Percentiles rank a stretch among this genome's conserved stretches.
phyloP scores from a whole-genome alignment of 2,888 invertebrate species.

The Trichacis sp. region DNA sequence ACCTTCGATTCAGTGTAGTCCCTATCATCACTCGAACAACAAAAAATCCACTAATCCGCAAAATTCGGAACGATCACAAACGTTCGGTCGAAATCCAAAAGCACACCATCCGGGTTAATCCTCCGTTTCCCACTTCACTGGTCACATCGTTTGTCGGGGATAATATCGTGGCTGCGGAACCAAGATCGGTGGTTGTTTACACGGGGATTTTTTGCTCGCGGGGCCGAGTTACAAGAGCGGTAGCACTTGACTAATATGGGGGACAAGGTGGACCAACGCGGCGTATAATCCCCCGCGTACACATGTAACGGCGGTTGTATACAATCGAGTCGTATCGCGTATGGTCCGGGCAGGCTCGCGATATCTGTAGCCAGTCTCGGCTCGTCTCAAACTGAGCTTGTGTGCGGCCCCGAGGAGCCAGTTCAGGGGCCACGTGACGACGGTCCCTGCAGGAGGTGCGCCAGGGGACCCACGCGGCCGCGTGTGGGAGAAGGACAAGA shows the following conservation, averaged over 20 bases:
- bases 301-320: constrained; percentile 13
- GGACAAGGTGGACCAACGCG: background rate
- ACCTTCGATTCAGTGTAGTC: too few species aligned
- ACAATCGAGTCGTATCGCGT: constrained; percentile 14
- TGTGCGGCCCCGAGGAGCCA: constrained; percentile 53
- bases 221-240: background rate
- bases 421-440: constrained; percentile 63
- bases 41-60: too few species aligned
- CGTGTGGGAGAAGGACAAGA: constrained; percentile 37
- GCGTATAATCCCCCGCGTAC: constrained; percentile 10
- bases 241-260: constrained; percentile 15
- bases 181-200: constrained; percentile 5
- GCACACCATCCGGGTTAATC: constrained; percentile 32
- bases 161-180: too few species aligned
- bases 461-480: constrained; percentile 28
- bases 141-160: too few species aligned
- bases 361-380: constrained; percentile 60
- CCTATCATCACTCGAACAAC: too few species aligned
- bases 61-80: background rate
- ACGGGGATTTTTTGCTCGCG: constrained; percentile 1
- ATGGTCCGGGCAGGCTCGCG: constrained; percentile 18
- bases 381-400: constrained; percentile 64
- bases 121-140: constrained; percentile 5
- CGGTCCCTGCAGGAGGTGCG: constrained; percentile 67
- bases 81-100: constrained; percentile 9